Evolutionary conservation across 2,888 invertebrate species (phyloP).

Genomic region (Laspeyria flexula): DNA sequence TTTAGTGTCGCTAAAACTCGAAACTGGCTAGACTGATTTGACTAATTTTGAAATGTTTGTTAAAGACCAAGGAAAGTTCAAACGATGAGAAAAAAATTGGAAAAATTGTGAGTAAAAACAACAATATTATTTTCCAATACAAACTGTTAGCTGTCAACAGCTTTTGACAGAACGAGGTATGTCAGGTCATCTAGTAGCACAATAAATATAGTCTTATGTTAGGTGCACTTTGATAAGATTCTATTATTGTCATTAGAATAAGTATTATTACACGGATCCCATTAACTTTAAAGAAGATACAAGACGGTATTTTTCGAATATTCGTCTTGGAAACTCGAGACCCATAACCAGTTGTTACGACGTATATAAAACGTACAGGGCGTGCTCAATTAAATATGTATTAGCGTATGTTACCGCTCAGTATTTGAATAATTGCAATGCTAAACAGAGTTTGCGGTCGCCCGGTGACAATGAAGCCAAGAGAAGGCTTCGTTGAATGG

Average conservation of each 20-base stretch:
- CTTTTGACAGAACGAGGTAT: too few relatives aligned
- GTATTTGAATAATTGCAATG: constrained; percentile 70
- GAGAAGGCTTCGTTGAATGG: constrained; percentile 45
- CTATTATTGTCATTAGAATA: not conserved
- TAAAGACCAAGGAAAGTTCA: too few relatives aligned
- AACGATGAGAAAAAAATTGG: too few relatives aligned
- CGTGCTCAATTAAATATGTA: constrained; percentile 79
- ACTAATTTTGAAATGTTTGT: too few relatives aligned
- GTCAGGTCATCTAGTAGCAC: too few relatives aligned
- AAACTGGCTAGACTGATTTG: too few relatives aligned
- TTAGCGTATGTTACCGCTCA: constrained; percentile 67
- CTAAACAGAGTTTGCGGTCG: constrained; percentile 55
- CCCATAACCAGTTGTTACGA: constrained; percentile 57
- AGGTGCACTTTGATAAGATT: too few relatives aligned
- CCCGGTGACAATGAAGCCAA: constrained; percentile 48
- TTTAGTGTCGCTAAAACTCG: too few relatives aligned
- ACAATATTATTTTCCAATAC: too few relatives aligned
- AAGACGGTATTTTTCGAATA: constrained; percentile 17
- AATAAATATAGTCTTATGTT: too few relatives aligned
- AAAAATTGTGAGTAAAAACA: too few relatives aligned
- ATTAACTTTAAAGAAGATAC: not conserved
- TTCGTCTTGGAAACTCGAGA: constrained; percentile 48
- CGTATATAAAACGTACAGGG: constrained; percentile 65
- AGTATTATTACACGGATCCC: not conserved
- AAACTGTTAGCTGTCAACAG: too few relatives aligned